Base-by-base conservation (phyloP, 1,140 invertebrate genomes). In the Thaumetopoea pityocampa region DNA sequence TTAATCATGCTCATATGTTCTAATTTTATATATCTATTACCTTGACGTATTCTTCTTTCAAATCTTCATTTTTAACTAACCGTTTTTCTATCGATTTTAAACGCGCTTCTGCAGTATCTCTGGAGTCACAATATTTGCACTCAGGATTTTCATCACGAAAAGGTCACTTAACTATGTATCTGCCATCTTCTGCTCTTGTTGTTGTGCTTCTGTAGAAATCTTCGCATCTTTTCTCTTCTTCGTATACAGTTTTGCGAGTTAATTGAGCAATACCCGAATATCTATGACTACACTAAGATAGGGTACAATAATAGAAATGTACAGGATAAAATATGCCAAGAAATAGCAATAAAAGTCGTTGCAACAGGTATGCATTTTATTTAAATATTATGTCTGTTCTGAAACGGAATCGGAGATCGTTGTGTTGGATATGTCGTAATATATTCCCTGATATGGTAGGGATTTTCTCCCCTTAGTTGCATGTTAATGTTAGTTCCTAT, bases 381-480 rank as follows among this genome's bases (percentile, higher is more conserved):
- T 29, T 29, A 29, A n/a, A 29, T 15, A 29, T 29, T 29, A 4
- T 29, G 27, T 16, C 27, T 29, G 5, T 4, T 29, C 7, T 29
- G 27, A 16, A n/a, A 29, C 27, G 27, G 27, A 28, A 28, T 28
- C 2, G 27, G 27, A 5, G 27, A 2, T 7, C 27, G 27, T 5
- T 28, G 2, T 28, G 6, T 7, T 5, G 16, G 6, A 28, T 28
- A 28, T 2, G 2, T 28, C 0, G 27, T 28, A 7, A 28, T 11
- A 7, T 28, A 28, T 28, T 28, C 27, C 27, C 27, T 28, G 27
- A 28, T 15, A 28, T 7, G 2, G 12, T 15, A 0, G 2, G 27
- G 2, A 28, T 2, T 28, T 28, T 28, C 27, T 28, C n/a, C n/a
- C n/a, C 10, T 28, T 2, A 5, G n/a, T 28, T 0, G 27, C 6